Base-by-base conservation (phyloP, 2,113 vertebrate genomes). In the Hemiprocne comata region DNA sequence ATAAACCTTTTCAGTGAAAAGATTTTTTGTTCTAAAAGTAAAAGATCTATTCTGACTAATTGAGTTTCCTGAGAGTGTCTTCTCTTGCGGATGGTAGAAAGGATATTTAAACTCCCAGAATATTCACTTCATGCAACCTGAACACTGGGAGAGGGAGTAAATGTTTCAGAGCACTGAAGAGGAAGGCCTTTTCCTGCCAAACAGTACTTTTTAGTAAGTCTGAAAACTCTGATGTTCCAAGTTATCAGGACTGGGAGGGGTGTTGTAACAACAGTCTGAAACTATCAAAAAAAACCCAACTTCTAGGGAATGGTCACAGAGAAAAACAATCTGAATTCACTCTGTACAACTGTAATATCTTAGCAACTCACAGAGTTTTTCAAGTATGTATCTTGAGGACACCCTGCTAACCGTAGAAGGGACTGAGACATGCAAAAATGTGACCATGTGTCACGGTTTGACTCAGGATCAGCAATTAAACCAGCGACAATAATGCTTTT, bases 241-340 rank as follows among this genome's bases (percentile, higher is more conserved):
- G 15, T 73, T 62, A 10, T 9, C 11, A 3, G 9, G 7, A 1
- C 6, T 2, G 4, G 5, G 23, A 12, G 6, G 3, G 12, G 21
- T 34, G 16, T 72, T 72, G 38, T 5, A 19, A 81, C 54, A 16
- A 53, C 34, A 65, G 7, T 29, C 29, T 44, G 15, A 48, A 34
- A 55, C 0, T 10, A 36, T 34, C 13, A 51, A 61, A 70, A 55
- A 46, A 7, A 1, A n/a, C 6, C 6, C 13, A 40, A 7, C 2
- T 62, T 91, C 7, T 46, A 66, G 19, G 24, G 4, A 7, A 2
- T 38, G 13, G 6, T 7, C 13, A 40, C 6, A 80, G n/a, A 34
- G 72, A 44, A 53, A 34, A 60, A 1, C 7, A 77, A 12, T 26
- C 23, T 76, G n/a, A 93, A 87, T 33, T 25, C 3, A 2, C 6